These are phyloP conservation scores for Alfaro cultratus DNA, from an alignment of 2,797 vertebrate species.

Conservation along the genomic window DNA sequence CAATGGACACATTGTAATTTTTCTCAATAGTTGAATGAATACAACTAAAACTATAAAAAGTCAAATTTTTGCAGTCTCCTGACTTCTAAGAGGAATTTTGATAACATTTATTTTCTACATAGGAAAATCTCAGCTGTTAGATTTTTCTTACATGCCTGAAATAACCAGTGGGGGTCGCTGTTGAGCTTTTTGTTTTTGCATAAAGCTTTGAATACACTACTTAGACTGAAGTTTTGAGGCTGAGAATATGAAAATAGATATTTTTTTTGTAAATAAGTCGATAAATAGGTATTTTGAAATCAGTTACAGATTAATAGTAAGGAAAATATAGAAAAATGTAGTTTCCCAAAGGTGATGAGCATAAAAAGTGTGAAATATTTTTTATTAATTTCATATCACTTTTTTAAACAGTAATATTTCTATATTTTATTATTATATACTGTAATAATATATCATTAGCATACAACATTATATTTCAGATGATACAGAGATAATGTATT, in stretches of 20 bases:
- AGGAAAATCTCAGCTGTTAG: not conserved
- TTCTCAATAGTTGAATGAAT: not conserved
- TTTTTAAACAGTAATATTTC: not conserved
- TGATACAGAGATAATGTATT: not conserved
- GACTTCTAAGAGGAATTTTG: not conserved
- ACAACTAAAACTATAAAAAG: no score
- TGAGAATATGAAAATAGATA: not conserved
- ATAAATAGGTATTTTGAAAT: not conserved
- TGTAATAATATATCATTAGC: not conserved
- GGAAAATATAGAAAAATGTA: not conserved
- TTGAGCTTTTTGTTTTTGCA: slow-evolving; percentile 15
- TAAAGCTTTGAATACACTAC: not conserved
- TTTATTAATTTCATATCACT: not conserved
- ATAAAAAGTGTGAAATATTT: not conserved
- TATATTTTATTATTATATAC: not conserved
- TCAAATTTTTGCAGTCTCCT: not conserved
- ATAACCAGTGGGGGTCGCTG: slow-evolving; percentile 36
- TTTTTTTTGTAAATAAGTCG: not conserved
- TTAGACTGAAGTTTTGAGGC: not conserved
- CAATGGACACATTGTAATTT: not conserved
- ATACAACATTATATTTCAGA: not conserved
- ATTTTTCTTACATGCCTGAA: not conserved
- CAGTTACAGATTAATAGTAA: not conserved
- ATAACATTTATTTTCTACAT: not conserved
- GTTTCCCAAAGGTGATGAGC: not conserved